Evolutionary conservation across 2,797 vertebrate species (phyloP), one percentile per base, ranked within the genome.

Genomic region (Lagorchestes hirsutus): DNA sequence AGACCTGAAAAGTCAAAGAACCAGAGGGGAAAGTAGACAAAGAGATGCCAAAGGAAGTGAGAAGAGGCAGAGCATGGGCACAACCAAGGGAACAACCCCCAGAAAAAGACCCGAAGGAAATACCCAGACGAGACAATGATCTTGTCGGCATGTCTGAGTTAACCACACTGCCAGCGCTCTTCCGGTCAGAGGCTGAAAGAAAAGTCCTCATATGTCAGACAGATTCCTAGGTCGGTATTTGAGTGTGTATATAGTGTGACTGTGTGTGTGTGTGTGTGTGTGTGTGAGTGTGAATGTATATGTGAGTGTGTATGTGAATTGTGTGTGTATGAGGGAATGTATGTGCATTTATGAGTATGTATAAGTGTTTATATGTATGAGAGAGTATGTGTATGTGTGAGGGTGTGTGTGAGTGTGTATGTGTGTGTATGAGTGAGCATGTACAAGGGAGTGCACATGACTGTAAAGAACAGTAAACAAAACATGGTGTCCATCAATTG

Each of bases 101-200:
- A 10, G 40, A 8, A 46, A 82, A 82, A 82, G 29, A 62, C 31
- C 29, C 1, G 18, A 59, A 62, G 29, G 29, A 40, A 3, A 46
- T 3, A 5, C 16, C 18, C 1, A 24, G n/a, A 46, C 0, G 0
- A 40, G n/a, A 24, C 2, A 22, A 3, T 24, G n/a, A 18, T 82
- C 67, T n/a, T 0, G 8, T 24, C 18, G 8, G 0, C 40, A 6
- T 8, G n/a, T 18, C 67, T 22, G 67, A 67, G 31, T 14, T 14
- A 74, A 40, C 59, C 6, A 4, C 62, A n/a, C 34, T 74, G 16
- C 18, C 5, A 67, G 29, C 6, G 18, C 13, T 6, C 34, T 18
- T 1, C 14, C 1, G n/a, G 67, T 1, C n/a, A 82, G 2, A 74
- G n/a, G 8, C n/a, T 31, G 18, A 74, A 8, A 40, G n/a, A 3